Percentiles rank a stretch among this genome's conserved stretches.
These are phyloP conservation scores for Pissodes strobi DNA, from an alignment of 1,140 invertebrate genomes.

Conservation along the genomic window DNA sequence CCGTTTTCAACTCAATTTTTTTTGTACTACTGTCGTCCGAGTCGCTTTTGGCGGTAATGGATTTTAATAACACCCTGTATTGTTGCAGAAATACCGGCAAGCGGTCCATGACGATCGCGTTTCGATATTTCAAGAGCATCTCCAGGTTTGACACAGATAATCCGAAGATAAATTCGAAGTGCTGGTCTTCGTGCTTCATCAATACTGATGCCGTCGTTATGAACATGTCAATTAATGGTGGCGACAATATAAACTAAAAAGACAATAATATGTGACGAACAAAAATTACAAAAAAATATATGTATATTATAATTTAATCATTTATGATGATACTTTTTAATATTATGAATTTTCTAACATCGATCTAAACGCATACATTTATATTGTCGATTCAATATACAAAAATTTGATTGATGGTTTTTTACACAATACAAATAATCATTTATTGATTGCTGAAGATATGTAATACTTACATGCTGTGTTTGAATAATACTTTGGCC, in stretches of 20 bases:
- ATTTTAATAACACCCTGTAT: conserved; percentile 42
- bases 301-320: too few relatives aligned
- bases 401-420: too few relatives aligned
- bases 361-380: too few relatives aligned
- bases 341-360: too few relatives aligned
- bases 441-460: too few relatives aligned
- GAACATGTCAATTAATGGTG: conserved; percentile 41
- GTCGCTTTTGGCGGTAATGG: conserved; percentile 43
- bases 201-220: conserved; percentile 28
- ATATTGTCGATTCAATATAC: too few relatives aligned
- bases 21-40: conserved; percentile 18
- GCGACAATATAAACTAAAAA: conserved; percentile 47
- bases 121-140: conserved; percentile 44
- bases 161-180: conserved; percentile 38
- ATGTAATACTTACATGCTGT: conserved; percentile 39
- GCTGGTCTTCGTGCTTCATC: conserved; percentile 11
- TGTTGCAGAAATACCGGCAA: conserved; percentile 47
- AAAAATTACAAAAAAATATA: too few relatives aligned
- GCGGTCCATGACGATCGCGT: conserved; percentile 48
- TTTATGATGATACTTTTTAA: too few relatives aligned
- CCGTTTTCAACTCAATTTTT: conserved; percentile 28
- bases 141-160: conserved; percentile 40
- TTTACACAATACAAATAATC: too few relatives aligned
- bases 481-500: conserved; percentile 37
- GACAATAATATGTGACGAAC: too few relatives aligned